Evolutionary conservation across 2,797 vertebrate species (phyloP).

Genomic region (Synanceia verrucosa): DNA sequence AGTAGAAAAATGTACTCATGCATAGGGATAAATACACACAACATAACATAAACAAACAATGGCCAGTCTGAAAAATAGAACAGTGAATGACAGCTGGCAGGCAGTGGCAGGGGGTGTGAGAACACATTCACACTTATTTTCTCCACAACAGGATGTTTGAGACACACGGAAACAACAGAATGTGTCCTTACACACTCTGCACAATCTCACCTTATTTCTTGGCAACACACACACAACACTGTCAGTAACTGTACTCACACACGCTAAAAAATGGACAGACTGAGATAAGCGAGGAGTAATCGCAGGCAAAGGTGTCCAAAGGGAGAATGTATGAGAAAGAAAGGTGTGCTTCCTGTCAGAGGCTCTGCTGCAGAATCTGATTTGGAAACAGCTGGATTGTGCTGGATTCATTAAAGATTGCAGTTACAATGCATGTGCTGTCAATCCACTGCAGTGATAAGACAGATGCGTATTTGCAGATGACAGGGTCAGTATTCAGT

Average conservation of each 20-base stretch:
- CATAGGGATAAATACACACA: slow-evolving; percentile 12
- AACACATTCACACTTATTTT: slow-evolving; percentile 68
- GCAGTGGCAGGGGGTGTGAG: slow-evolving; percentile 50
- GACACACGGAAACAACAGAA: slow-evolving; percentile 58
- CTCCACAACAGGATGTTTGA: slow-evolving; percentile 63
- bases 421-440: slow-evolving; percentile 18
- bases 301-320: slow-evolving; percentile 3
- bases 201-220: slow-evolving; percentile 41
- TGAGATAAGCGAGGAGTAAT: slow-evolving; percentile 14
- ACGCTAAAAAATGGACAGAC: background rate
- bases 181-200: slow-evolving; percentile 41
- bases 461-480: slow-evolving; percentile 67
- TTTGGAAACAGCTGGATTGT: slow-evolving; percentile 6
- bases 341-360: slow-evolving; percentile 1
- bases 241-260: slow-evolving; percentile 26
- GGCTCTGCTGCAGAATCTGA: slow-evolving; percentile 2
- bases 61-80: slow-evolving; percentile 30
- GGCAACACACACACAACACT: slow-evolving; percentile 34
- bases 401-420: slow-evolving; percentile 28
- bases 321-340: background rate
- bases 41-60: slow-evolving; percentile 40
- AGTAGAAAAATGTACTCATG: slow-evolving; percentile 24
- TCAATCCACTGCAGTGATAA: slow-evolving; percentile 7
- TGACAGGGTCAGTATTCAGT: slow-evolving; percentile 53
- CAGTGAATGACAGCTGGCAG: slow-evolving; percentile 61